Evolutionary conservation across 2,113 vertebrate species (phyloP), one percentile per base, ranked within the genome.

Genomic region (Ophiodon elongatus): DNA sequence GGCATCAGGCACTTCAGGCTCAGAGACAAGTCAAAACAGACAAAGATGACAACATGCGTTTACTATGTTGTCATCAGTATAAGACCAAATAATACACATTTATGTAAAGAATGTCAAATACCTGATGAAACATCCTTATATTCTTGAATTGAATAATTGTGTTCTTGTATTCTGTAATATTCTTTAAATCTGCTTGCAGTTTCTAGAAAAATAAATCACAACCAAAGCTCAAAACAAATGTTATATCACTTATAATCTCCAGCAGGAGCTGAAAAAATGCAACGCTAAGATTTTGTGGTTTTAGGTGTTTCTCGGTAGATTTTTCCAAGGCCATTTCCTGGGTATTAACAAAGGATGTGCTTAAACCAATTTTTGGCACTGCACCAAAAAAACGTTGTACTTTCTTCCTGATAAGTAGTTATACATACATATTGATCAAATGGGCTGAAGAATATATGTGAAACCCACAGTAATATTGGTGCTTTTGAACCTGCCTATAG

Each of bases 1-100:
- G 15, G 25, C 68, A 78, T 76, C 80, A 77, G 72, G 54, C 82
- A 79, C 82, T 84, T 23, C 2, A 66, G 47, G 45, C 64, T 80
- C 43, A 15, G 2, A 73, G 39, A 59, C 57, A 50, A 56, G 75
- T 47, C n/a, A 69, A 59, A 79, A 39, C 37, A 66, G 59, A 10
- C 52, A 65, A 67, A 75, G 45, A 76, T 25, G 54, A 56, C 35
- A 35, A 33, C 29, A 60, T 9, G 25, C 6, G 54, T 29, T 27
- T 29, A 27, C 56, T 2, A 5, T 29, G 25, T 59, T 59, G 56
- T 56, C 1, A 25, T 56, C 23, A 6, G 23, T 56, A n/a, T 14
- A 14, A 6, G 25, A 59, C 23, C 11, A 11, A 56, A n/a, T 11
- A 56, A 25, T 25, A 56, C 52, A 56, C 8, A 25, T 56, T n/a